A percentile compares a stretch with the other conserved stretches of the same genome.
phyloP scores from a whole-genome alignment of 1,140 invertebrate genomes.

The Scaptodrosophila lebanonensis region DNA sequence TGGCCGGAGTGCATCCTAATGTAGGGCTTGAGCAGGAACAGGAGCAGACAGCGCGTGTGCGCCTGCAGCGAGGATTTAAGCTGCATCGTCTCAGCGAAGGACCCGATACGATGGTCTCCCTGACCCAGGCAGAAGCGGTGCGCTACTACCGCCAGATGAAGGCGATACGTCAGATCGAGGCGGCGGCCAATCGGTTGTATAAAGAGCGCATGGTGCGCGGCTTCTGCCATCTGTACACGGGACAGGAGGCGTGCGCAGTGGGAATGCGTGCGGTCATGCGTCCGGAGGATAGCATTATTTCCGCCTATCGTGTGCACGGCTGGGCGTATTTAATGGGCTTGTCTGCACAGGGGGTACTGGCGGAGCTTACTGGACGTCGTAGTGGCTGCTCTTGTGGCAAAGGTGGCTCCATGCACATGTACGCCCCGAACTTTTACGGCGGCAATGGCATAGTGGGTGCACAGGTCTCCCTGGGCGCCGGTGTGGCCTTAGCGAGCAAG shows the following conservation, averaged over 20 bases:
- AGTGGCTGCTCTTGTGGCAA: conserved; percentile 85
- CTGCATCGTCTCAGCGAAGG: conserved; percentile 93
- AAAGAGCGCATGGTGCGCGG: conserved; percentile 87
- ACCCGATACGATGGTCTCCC: conserved; percentile 84
- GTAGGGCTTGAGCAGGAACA: neutral
- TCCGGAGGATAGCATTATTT: conserved; percentile 83
- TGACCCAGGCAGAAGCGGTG: conserved; percentile 88
- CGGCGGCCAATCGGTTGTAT: conserved; percentile 92
- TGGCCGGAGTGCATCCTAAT: neutral
- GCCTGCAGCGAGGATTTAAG: conserved; percentile 83
- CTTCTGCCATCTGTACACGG: conserved; percentile 89
- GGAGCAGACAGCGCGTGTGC: conserved; percentile 3
- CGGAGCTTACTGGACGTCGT: conserved; percentile 90
- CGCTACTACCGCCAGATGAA: conserved; percentile 88
- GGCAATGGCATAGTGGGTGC: conserved; percentile 93
- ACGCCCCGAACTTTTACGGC: conserved; percentile 83
- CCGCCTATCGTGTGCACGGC: conserved; percentile 82
- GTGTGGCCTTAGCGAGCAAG: conserved; percentile 93
- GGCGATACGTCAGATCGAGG: conserved; percentile 92
- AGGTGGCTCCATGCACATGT: conserved; percentile 83
- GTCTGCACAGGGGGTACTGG: conserved; percentile 84
- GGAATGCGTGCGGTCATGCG: conserved; percentile 82
- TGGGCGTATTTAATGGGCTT: conserved; percentile 88
- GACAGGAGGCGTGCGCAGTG: conserved; percentile 81
- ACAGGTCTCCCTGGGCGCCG: conserved; percentile 94